Base-by-base conservation (phyloP, 1,140 invertebrate species). In the Ectropis grisescens region DNA sequence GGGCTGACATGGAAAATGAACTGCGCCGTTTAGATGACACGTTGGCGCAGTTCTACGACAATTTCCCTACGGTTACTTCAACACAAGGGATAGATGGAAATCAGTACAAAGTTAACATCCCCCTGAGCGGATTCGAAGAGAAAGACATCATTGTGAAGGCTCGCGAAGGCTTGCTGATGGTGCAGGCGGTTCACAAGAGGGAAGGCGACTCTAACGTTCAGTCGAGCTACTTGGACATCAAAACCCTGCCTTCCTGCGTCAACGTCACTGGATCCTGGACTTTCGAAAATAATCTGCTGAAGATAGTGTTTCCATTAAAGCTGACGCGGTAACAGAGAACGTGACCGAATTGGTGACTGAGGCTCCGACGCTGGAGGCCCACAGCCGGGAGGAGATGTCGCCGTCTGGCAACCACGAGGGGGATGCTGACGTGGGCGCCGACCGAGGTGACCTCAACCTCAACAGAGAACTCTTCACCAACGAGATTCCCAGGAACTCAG, bases 221-320 rank as follows among this genome's bases (percentile, higher is more conserved):
- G 28, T 49, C 23, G 11, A 54, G 12, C 15, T 66, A 66, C 30
- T 10, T 59, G 16, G 51, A 62, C 8, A 28, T 59, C 1, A 47
- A 47, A 14, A 43, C 41, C 1, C 19, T 66, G n/a, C 61, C 61
- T 0, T 25, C 11, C 2, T 13, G 10, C 9, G 53, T 69, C 0
- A 48, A 61, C 19, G 43, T 47, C 1, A 47, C 25, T 13, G 71
- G 71, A 0, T 65, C 33, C 8, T 76, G 68, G 68, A 55, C 42
- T 0, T 72, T 54, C 27, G 44, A 55, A 0, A 27, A 55, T 2
- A 49, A 38, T 2, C 19, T 69, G 0, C 13, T 76, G n/a, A 59
- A 45, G 9, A 53, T 76, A 3, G 34, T 35, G 1, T 72, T 76
- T 36, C 61, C 64, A 1, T 13, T 2, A 52, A 50, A 26, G 22